phyloP scores from a whole-genome alignment of 2,888 invertebrate species.

The Magallana nippona region DNA sequence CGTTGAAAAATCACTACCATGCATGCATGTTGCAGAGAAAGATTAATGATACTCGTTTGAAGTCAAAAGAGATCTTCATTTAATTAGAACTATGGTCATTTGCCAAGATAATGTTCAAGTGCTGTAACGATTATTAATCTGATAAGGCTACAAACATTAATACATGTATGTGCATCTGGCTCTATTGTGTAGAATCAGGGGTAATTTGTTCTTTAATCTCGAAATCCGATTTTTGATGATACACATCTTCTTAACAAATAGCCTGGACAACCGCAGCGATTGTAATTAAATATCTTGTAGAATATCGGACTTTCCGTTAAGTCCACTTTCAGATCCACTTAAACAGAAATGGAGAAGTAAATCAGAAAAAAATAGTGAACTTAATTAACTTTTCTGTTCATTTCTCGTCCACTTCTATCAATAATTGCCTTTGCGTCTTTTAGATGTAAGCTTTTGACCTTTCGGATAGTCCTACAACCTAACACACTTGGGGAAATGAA shows the following conservation, averaged over 20 bases:
- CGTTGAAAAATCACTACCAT: slow-evolving; percentile 6
- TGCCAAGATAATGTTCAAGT: slow-evolving; percentile 35
- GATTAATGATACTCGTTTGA: slow-evolving; percentile 19
- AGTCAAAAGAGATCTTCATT: slow-evolving; percentile 22
- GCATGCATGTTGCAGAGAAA: background rate
- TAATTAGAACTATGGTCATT: slow-evolving; percentile 32
- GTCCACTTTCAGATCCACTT: slow-evolving; percentile 12
- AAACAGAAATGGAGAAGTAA: background rate
- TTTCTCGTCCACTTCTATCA: background rate
- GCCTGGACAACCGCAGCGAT: background rate
- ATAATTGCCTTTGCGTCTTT: background rate
- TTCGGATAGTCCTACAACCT: background rate
- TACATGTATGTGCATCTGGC: background rate
- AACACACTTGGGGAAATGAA: background rate
- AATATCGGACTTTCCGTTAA: background rate
- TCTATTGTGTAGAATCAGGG: background rate
- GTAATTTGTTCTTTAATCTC: background rate
- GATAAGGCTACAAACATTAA: slow-evolving; percentile 9
- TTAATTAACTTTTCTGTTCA: slow-evolving; percentile 16
- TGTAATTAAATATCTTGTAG: background rate
- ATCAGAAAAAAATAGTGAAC: background rate
- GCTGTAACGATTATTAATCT: slow-evolving; percentile 29
- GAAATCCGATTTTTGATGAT: background rate
- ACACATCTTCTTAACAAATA: background rate
- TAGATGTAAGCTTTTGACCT: slow-evolving; percentile 14